Conservation (phyloP, 2,888 invertebrate genomes). For the Acanthococcus lagerstroemiae region DNA sequence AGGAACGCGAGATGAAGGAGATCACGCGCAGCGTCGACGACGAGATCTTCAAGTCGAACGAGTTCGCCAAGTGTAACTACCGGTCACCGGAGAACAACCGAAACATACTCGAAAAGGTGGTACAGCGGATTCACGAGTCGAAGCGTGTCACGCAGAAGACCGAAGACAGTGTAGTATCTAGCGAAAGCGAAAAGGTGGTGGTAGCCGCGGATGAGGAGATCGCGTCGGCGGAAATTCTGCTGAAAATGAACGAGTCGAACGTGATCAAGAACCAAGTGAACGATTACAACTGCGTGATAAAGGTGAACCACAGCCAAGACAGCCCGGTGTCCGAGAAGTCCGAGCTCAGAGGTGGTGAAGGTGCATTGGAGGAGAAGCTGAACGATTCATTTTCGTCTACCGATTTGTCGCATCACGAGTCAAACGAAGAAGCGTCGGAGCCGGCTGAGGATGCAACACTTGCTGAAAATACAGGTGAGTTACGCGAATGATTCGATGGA, state of each 20-base stretch:
- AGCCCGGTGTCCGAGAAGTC: background rate
- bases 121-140: conserved; percentile 18
- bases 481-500: background rate
- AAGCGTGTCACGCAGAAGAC: conserved; percentile 14
- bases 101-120: conserved; percentile 19
- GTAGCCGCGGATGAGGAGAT: conserved; percentile 14
- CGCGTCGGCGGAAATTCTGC: conserved; percentile 6
- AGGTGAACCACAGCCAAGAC: background rate
- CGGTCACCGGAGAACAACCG: conserved; percentile 15
- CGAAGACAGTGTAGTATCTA: background rate
- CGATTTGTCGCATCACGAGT: background rate
- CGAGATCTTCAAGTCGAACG: conserved; percentile 8
- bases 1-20: conserved; percentile 10
- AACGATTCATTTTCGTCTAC: background rate
- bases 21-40: conserved; percentile 4
- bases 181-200: background rate
- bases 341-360: conserved; percentile 31
- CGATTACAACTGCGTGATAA: conserved; percentile 13
- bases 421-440: background rate
- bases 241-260: conserved; percentile 18
- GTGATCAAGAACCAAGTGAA: conserved; percentile 14
- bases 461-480: background rate
- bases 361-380: background rate
- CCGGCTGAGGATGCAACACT: background rate
- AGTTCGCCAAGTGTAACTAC: conserved; percentile 6